phyloP scores from a whole-genome alignment of 2,797 vertebrate genomes.

The Sphenopsis melanotis region DNA sequence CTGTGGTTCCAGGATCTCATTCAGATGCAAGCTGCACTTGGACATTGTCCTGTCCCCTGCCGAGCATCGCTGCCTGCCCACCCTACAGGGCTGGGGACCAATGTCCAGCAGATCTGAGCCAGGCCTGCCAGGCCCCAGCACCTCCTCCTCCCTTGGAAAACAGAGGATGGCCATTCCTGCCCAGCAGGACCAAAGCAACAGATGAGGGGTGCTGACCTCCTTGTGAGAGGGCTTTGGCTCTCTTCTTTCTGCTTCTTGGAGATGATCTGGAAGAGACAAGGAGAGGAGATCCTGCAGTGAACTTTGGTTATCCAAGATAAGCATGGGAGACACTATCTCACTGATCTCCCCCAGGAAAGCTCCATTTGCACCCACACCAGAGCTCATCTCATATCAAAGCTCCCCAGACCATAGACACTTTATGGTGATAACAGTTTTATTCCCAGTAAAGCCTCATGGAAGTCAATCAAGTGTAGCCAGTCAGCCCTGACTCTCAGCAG shows the following conservation, averaged over 20 bases:
- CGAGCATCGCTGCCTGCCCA: accelerated
- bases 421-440: background rate
- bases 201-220: constrained; percentile 43
- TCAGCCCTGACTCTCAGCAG: background rate
- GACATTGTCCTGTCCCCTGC: background rate
- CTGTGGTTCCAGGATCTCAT: background rate
- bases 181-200: background rate
- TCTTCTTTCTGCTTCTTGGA: constrained; percentile 65
- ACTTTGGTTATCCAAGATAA: background rate
- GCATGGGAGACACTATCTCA: background rate
- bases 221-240: constrained; percentile 54
- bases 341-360: background rate
- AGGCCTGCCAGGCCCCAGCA: background rate
- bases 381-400: background rate
- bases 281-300: background rate
- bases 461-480: background rate
- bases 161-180: background rate
- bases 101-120: background rate
- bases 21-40: background rate
- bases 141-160: background rate
- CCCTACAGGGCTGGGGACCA: background rate
- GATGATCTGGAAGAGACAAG: constrained; percentile 70
- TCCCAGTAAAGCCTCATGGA: background rate
- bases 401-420: background rate
- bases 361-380: background rate